These are phyloP conservation scores for Lacanobia wlatinum DNA, from an alignment of 2,888 invertebrate genomes.

Conservation along the genomic window DNA sequence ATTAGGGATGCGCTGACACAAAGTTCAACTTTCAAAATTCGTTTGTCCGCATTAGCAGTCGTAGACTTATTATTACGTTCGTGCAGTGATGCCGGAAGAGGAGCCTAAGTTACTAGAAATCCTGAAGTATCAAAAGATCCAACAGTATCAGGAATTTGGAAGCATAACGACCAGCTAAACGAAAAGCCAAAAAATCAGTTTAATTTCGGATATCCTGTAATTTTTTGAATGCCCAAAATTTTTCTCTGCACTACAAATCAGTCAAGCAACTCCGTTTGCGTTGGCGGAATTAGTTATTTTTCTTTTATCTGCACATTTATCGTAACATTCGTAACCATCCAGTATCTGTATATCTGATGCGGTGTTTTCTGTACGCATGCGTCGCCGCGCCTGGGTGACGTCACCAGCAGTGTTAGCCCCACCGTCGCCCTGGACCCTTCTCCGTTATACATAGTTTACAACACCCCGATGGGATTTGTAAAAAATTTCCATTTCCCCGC, in stretches of 20 bases:
- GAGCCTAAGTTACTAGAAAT: not conserved
- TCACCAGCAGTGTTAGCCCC: conserved; percentile 80
- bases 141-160: not conserved
- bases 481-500: conserved; percentile 6
- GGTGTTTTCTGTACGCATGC: conserved; percentile 80
- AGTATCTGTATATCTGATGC: conserved; percentile 72
- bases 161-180: not conserved
- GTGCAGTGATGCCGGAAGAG: not conserved
- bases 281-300: not conserved
- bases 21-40: not conserved
- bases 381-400: conserved; percentile 85
- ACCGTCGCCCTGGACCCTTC: conserved; percentile 75
- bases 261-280: not conserved
- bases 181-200: not conserved
- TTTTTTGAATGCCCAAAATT: not conserved
- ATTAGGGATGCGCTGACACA: not conserved
- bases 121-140: not conserved
- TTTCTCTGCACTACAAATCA: not conserved
- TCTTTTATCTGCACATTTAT: not conserved
- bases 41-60: no score
- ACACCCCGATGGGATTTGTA: conserved; percentile 21
- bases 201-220: not conserved
- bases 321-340: conserved; percentile 56
- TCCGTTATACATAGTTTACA: conserved; percentile 56
- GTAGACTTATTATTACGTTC: not conserved